Conservation (phyloP, 2,797 vertebrate genomes). For the Pteronotus mesoamericanus region DNA sequence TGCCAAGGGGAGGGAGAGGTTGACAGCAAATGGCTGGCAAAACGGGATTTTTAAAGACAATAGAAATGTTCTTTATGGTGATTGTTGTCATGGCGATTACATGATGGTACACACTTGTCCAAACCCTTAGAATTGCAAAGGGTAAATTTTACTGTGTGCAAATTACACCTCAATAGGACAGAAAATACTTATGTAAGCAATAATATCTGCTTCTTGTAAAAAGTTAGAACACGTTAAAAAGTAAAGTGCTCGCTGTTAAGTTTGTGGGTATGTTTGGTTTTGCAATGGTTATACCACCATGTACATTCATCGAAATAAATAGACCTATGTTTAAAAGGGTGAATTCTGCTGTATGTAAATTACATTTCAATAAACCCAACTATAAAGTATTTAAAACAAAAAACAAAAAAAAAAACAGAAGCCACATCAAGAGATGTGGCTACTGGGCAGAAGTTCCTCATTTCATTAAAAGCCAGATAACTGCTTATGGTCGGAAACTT, state of each 20-base stretch:
- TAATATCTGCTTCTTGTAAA: neutral
- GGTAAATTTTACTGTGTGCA: neutral
- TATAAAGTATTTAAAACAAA: neutral
- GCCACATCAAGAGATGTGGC: neutral
- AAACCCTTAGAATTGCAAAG: neutral
- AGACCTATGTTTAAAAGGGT: neutral
- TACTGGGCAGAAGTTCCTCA: neutral
- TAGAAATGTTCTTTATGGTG: neutral
- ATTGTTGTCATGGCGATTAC: neutral
- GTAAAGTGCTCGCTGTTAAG: neutral
- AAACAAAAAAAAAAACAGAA: neutral
- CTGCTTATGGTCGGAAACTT: neutral
- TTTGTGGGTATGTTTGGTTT: neutral
- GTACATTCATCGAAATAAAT: neutral
- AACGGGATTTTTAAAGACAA: neutral
- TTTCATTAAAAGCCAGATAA: neutral
- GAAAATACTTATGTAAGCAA: neutral
- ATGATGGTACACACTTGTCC: neutral
- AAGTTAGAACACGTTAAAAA: neutral
- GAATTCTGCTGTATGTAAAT: neutral
- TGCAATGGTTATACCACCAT: neutral
- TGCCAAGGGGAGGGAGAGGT: rapidly evolving
- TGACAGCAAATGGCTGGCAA: neutral
- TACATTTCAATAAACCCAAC: neutral
- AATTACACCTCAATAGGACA: neutral